Evolutionary conservation across 2,888 invertebrate species (phyloP), one percentile per base, ranked within the genome.

Genomic region (Nudaria mundana): DNA sequence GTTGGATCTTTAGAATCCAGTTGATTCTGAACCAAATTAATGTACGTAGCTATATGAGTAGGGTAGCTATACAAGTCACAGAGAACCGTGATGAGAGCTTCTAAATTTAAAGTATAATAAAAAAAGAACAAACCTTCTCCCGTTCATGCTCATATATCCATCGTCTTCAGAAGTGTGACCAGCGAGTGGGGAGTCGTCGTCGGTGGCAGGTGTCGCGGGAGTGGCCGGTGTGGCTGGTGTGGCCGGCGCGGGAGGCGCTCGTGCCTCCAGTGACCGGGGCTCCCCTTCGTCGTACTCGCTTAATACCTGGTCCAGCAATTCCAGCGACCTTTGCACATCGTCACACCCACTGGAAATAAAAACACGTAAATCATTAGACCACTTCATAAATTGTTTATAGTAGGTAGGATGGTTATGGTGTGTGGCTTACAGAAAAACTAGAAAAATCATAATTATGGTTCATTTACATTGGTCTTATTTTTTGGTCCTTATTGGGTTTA

Each of bases 141-240:
- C 95, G 92, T 95, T 96, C 92, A 95, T 94, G 88, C 95, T 95
- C 95, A 95, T 95, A 88, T 96, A 95, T 80, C 95, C 95, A 91
- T 96, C 95, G 91, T 96, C 95, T 80, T 96, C 95, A 40, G 95
- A 95, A 76, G 95, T 95, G 80, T 95, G 95, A 62, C 94, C 94
- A 66, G 91, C 93, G 79, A 94, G 91, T 61, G 94, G 93, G 66
- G 94, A 94, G 76, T 94, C 94, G 88, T 94, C 94, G 79, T 90
- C 90, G 62, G 89, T 91, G 75, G 89, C 90, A 52, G 83, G 90
- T 52, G 83, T 91, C 63, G 89, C 90, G 51, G 83, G 90, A 54
- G 85, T 90, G 60, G 89, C 90, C 55, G 85, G 90, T 48, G 85
- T 90, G 59, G 89, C 90, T 53, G 85, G 90, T 49, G 85, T 90